phyloP scores from a whole-genome alignment of 2,113 vertebrate genomes.

The Pelusios castaneus region DNA sequence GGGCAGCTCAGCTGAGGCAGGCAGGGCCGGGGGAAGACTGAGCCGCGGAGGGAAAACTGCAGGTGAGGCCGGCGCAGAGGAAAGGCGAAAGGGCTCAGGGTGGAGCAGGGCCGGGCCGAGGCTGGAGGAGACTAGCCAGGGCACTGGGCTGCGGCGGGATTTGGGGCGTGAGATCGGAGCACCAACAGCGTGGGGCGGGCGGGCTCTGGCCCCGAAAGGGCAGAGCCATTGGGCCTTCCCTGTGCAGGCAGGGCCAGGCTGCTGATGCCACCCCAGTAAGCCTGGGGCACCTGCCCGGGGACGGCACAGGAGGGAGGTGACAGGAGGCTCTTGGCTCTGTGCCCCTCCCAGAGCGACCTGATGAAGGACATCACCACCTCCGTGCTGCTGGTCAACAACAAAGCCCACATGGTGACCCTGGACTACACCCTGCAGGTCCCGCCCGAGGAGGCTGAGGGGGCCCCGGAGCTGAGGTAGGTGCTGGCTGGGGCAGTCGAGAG shows the following conservation, averaged over 20 bases:
- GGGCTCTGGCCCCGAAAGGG: not conserved
- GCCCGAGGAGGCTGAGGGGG: slow-evolving; percentile 47
- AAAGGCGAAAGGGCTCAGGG: not conserved
- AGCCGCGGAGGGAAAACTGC: no score
- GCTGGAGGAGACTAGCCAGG: not conserved
- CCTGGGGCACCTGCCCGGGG: not conserved
- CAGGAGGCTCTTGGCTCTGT: not conserved
- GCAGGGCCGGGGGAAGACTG: not conserved
- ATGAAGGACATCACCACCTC: slow-evolving; percentile 95
- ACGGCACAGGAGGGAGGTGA: not conserved
- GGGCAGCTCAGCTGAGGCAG: not conserved
- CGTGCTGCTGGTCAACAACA: slow-evolving; percentile 93
- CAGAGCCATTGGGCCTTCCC: no score
- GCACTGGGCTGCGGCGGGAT: not conserved
- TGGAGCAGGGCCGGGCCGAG: not conserved
- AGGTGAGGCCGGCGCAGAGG: not conserved
- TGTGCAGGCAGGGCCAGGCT: no score
- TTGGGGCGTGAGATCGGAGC: not conserved
- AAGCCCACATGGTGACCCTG: slow-evolving; percentile 95
- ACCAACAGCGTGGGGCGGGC: not conserved
- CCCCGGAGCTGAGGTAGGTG: slow-evolving; percentile 87
- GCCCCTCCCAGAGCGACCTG: slow-evolving; percentile 86
- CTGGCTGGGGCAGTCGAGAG: not conserved
- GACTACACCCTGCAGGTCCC: slow-evolving; percentile 95
- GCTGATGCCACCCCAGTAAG: not conserved